Conservation (phyloP, 2,113 vertebrate species). For the Eublepharis macularius region DNA sequence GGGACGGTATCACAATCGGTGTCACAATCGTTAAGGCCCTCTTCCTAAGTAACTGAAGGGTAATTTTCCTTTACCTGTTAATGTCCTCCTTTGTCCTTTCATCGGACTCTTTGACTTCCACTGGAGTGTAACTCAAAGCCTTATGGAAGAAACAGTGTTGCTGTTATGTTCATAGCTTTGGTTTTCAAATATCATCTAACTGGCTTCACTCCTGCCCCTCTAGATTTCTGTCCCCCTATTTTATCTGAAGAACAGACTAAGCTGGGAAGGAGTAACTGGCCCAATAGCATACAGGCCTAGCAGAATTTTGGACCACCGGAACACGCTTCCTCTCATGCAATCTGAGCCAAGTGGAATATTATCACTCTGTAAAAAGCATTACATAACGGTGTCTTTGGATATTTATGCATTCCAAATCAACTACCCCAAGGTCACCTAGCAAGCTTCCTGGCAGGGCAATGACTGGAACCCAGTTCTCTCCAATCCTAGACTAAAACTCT, state of each 20-base stretch:
- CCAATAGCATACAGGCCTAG: neutral
- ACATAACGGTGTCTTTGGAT: too few species aligned
- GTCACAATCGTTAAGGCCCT: too few species aligned
- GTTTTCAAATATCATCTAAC: neutral
- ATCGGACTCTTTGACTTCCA: slow-evolving; percentile 86
- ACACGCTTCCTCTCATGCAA: neutral
- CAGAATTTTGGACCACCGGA: neutral
- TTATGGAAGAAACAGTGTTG: slow-evolving; percentile 50
- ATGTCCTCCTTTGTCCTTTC: slow-evolving; percentile 88
- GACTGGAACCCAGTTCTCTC: too few species aligned
- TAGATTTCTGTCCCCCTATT: neutral
- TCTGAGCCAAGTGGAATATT: slow-evolving; percentile 11
- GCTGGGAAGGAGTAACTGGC: neutral
- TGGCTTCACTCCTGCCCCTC: too few species aligned
- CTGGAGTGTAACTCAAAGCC: slow-evolving; percentile 91
- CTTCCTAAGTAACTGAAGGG: too few species aligned
- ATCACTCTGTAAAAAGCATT: slow-evolving; percentile 1
- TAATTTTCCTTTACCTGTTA: slow-evolving; percentile 79
- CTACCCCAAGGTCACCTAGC: too few species aligned
- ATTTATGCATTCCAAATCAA: too few species aligned
- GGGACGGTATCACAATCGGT: too few species aligned
- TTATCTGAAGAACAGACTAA: neutral
- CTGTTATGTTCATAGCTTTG: neutral
- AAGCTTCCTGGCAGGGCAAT: too few species aligned
- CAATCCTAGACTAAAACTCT: too few species aligned